Base-by-base conservation (phyloP, 1,140 invertebrate genomes). In the Drosophila willistoni region DNA sequence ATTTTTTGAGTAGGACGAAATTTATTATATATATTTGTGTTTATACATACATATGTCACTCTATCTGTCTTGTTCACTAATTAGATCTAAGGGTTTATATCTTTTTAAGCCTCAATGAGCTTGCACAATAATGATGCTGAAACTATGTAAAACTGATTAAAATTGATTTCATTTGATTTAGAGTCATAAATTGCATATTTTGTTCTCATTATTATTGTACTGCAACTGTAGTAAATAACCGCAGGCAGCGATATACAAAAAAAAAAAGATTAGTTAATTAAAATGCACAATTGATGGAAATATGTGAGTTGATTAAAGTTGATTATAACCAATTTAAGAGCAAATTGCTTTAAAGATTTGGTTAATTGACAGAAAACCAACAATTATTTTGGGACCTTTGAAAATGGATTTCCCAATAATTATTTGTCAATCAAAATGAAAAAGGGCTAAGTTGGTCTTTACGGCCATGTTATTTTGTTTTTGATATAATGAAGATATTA, bases 81-180 rank as follows among this genome's bases (percentile, higher is more conserved):
- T n/a, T n/a, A n/a, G n/a, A n/a, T n/a, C n/a, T n/a, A n/a, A n/a
- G n/a, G n/a, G n/a, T n/a, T n/a, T n/a, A n/a, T n/a, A n/a, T n/a
- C n/a, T n/a, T n/a, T n/a, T n/a, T n/a, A n/a, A n/a, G n/a, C n/a
- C n/a, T 79, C 63, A 86, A 73, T 71, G 71, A 67, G 42, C 34
- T 42, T 22, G 42, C 9, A 39, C 56, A 67, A 64, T 14, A 44
- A 61, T 29, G 25, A 47, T 17, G 17, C 9, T 51, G 6, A 33
- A 41, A 62, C 41, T 47, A 51, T 51, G 9, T 22, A 63, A 60
- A 73, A 80, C 57, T 77, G 54, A 63, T 55, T 70, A 56, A 29
- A 47, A 34, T 57, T n/a, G 62, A 47, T 54, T 29, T 42, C 2
- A 29, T 6, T 65, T 54, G 19, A 25, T 42, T 64, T 64, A 13